Percentiles rank a stretch among this genome's conserved stretches.
phyloP scores from a whole-genome alignment of 2,113 vertebrate genomes.

The Sturnus vulgaris region DNA sequence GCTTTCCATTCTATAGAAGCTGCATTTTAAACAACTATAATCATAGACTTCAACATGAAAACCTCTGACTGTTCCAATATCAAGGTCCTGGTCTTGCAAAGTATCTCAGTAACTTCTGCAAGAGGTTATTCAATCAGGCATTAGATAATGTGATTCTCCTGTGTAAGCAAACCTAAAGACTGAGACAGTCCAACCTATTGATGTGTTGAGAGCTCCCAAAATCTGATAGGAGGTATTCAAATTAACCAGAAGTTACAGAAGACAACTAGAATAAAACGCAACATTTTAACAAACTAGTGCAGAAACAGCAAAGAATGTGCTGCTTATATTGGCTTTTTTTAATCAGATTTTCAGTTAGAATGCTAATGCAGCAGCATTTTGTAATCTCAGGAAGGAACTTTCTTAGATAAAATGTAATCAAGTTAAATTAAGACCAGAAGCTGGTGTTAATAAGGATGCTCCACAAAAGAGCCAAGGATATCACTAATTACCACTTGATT shows the following conservation, averaged over 20 bases:
- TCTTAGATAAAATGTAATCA: neutral
- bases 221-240: neutral
- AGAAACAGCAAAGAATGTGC: neutral
- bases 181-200: neutral
- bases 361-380: neutral
- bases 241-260: neutral
- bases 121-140: neutral
- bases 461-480: neutral
- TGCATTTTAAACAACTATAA: neutral
- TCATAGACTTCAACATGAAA: neutral
- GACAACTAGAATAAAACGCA: neutral
- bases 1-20: neutral
- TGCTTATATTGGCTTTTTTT: neutral
- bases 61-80: neutral
- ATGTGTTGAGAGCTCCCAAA: neutral
- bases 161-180: neutral
- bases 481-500: neutral
- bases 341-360: neutral
- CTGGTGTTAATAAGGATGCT: neutral
- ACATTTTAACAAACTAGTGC: neutral
- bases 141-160: neutral
- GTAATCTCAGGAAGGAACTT: neutral
- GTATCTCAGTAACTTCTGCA: neutral
- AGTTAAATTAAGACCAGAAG: neutral
- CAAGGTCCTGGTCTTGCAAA: neutral